These are phyloP conservation scores for Melanotaenia duboulayi DNA, from an alignment of 2,113 vertebrate genomes.

Conservation along the genomic window DNA sequence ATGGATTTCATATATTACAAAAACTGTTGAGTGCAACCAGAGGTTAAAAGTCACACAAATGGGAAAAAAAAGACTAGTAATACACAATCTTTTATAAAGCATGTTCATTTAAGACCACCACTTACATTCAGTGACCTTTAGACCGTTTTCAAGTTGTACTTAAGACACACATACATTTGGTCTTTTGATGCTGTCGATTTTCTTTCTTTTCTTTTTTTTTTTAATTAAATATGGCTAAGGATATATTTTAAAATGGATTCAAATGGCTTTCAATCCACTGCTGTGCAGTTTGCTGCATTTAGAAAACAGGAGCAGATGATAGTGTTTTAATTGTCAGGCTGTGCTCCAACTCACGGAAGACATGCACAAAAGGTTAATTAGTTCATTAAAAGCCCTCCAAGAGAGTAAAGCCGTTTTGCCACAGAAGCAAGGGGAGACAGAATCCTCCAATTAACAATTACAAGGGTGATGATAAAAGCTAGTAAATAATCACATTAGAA, in stretches of 20 bases:
- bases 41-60: slow-evolving; percentile 3
- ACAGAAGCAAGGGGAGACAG: slow-evolving; percentile 28
- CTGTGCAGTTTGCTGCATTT: slow-evolving; percentile 58
- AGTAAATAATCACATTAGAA: slow-evolving; percentile 26
- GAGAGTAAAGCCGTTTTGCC: slow-evolving; percentile 57
- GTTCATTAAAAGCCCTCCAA: slow-evolving; percentile 67
- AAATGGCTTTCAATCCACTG: slow-evolving; percentile 71
- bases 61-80: slow-evolving; percentile 19
- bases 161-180: slow-evolving; percentile 16
- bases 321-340: slow-evolving; percentile 50
- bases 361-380: slow-evolving; percentile 71
- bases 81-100: slow-evolving; percentile 29
- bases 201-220: not conserved
- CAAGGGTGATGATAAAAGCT: slow-evolving; percentile 24
- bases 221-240: slow-evolving; percentile 60
- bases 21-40: slow-evolving; percentile 11
- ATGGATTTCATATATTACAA: slow-evolving; percentile 30
- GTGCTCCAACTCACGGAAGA: slow-evolving; percentile 71
- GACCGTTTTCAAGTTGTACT: slow-evolving; percentile 25
- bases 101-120: slow-evolving; percentile 27
- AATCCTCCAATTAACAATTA: slow-evolving; percentile 25
- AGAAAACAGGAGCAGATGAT: slow-evolving; percentile 49
- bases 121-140: slow-evolving; percentile 62
- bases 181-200: slow-evolving; percentile 17
- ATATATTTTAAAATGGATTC: slow-evolving; percentile 35